Evolutionary conservation across 2,888 invertebrate genomes (phyloP).

Genomic region (Drosophila lacicola): DNA sequence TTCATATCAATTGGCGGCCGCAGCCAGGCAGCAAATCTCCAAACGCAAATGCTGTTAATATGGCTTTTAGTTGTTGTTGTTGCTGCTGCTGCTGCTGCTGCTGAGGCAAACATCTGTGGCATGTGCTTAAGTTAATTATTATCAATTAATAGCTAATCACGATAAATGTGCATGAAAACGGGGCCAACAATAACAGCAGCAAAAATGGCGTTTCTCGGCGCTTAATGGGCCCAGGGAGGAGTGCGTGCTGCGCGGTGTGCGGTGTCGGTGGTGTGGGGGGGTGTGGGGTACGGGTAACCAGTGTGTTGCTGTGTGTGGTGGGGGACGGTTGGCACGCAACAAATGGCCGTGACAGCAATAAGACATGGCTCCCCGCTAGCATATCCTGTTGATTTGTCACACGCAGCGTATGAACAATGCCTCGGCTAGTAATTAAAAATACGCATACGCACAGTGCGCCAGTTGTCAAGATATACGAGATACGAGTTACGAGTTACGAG

Average conservation of each 20-base stretch:
- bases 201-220: conserved; percentile 11
- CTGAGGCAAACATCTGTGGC: conserved; percentile 59
- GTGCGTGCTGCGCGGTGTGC: neutral
- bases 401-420: conserved; percentile 66
- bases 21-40: conserved; percentile 23
- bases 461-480: conserved; percentile 9
- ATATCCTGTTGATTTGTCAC: conserved; percentile 72
- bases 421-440: conserved; percentile 60
- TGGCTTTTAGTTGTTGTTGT: conserved; percentile 43
- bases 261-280: neutral
- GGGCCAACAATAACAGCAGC: conserved; percentile 31
- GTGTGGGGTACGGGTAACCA: neutral
- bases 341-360: conserved; percentile 54
- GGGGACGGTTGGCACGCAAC: conserved; percentile 39
- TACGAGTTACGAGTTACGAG: neutral
- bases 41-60: conserved; percentile 50
- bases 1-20: conserved; percentile 43
- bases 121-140: conserved; percentile 79
- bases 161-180: conserved; percentile 78
- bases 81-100: conserved; percentile 9
- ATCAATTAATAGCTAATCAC: conserved; percentile 80
- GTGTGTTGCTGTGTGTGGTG: neutral
- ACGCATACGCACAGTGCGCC: conserved; percentile 61
- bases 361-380: conserved; percentile 31
- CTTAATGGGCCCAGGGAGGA: conserved; percentile 4